A percentile compares a stretch with the other conserved stretches of the same genome.
Conservation (phyloP, 2,797 vertebrate genomes). For the Acanthurus lineatus region DNA sequence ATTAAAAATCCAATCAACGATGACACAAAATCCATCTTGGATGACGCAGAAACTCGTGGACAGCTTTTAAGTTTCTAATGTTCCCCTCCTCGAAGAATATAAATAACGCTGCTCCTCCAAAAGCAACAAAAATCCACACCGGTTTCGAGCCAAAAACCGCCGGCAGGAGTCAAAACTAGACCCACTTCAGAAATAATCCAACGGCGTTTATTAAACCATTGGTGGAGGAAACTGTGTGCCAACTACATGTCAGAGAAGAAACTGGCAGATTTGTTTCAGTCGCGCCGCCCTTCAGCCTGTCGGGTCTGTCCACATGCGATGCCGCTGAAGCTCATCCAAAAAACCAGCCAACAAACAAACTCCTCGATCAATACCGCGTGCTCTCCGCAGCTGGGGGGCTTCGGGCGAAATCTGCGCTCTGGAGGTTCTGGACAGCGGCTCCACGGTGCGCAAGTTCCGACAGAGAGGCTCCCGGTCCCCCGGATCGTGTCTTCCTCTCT, state of each 20-base stretch:
- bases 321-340: conserved; percentile 37
- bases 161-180: conserved; percentile 29
- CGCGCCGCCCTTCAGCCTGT: conserved; percentile 16
- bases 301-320: conserved; percentile 42
- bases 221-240: conserved; percentile 23
- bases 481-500: conserved; percentile 2
- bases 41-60: conserved; percentile 38
- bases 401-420: conserved; percentile 29
- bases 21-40: conserved; percentile 90
- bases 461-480: conserved; percentile 19
- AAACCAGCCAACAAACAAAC: conserved; percentile 42
- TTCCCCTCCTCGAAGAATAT: conserved; percentile 26
- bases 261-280: background rate
- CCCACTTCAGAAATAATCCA: conserved; percentile 55
- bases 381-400: conserved; percentile 41
- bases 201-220: conserved; percentile 52
- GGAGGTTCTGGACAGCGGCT: conserved; percentile 46
- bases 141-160: conserved; percentile 1
- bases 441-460: conserved; percentile 53
- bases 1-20: conserved; percentile 88
- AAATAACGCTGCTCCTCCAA: conserved; percentile 23
- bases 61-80: conserved; percentile 41
- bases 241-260: conserved; percentile 59
- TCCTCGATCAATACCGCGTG: conserved; percentile 47
- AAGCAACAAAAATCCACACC: conserved; percentile 54